These are phyloP conservation scores for Hymenochirus boettgeri DNA, from an alignment of 2,113 vertebrate species.

Conservation along the genomic window DNA sequence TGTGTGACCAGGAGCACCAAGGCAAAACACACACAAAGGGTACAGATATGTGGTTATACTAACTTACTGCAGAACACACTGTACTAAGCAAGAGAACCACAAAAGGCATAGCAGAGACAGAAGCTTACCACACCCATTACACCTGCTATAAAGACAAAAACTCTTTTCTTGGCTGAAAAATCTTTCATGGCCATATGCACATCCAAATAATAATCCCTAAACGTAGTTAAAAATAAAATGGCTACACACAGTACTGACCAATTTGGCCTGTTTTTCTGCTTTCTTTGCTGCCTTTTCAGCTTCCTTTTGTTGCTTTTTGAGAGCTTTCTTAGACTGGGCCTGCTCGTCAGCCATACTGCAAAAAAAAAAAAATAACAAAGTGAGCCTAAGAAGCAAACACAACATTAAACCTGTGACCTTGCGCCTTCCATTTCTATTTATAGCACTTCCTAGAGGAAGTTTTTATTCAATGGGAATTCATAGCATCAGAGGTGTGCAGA, in stretches of 20 bases:
- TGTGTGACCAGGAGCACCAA: no score
- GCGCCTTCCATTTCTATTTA: conserved; percentile 72
- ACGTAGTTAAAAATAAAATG: conserved; percentile 29
- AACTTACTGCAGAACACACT: background rate
- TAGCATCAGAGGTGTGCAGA: conserved; percentile 67
- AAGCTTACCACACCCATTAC: background rate
- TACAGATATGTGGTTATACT: background rate
- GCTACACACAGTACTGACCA: conserved; percentile 55
- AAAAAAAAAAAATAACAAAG: conserved; percentile 74
- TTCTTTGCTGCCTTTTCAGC: conserved; percentile 70
- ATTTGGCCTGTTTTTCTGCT: conserved; percentile 70
- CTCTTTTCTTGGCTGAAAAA: background rate
- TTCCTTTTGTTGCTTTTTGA: conserved; percentile 80
- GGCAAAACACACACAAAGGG: background rate
- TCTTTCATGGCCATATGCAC: no score
- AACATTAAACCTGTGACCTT: conserved; percentile 62
- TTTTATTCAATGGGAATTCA: conserved; percentile 83
- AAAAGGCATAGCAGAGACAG: no score
- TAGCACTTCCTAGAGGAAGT: conserved; percentile 80
- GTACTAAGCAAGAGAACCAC: background rate
- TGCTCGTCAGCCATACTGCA: conserved; percentile 67
- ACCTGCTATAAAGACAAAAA: background rate
- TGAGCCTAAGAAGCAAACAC: conserved; percentile 62
- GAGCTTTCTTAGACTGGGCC: conserved; percentile 70
- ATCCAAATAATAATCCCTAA: no score